These are phyloP conservation scores for Synergus itoensis DNA, from an alignment of 2,888 invertebrate species.

Conservation along the genomic window DNA sequence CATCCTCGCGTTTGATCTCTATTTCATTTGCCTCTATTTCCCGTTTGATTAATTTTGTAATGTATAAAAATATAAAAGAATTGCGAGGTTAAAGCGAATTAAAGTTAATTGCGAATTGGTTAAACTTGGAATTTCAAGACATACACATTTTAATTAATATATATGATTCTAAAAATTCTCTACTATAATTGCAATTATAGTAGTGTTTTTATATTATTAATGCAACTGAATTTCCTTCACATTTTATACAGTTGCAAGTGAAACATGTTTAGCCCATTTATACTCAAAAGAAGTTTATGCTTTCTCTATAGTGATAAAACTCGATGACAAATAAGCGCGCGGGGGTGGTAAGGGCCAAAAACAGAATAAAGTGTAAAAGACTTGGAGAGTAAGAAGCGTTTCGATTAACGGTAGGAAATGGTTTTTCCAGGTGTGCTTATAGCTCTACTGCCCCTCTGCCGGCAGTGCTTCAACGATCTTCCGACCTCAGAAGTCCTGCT, in stretches of 20 bases:
- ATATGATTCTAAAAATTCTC: too few species aligned
- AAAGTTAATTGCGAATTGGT: too few species aligned
- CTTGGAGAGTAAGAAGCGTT: conserved; percentile 63
- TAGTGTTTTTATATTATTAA: too few species aligned
- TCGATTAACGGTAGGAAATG: conserved; percentile 75
- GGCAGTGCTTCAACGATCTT: conserved; percentile 62
- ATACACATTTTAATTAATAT: too few species aligned
- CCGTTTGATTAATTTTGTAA: background rate
- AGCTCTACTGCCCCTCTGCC: conserved; percentile 63
- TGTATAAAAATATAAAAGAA: background rate
- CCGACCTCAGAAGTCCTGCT: conserved; percentile 54
- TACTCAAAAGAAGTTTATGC: conserved; percentile 2
- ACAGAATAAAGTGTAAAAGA: conserved; percentile 46
- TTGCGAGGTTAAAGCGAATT: background rate
- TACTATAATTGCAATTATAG: too few species aligned
- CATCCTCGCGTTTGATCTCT: background rate
- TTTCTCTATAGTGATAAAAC: conserved; percentile 29
- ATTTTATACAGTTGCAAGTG: background rate
- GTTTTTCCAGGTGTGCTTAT: conserved; percentile 72
- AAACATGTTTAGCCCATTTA: background rate
- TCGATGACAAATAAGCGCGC: background rate
- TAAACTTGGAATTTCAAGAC: too few species aligned
- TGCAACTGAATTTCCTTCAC: too few species aligned
- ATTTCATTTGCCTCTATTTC: background rate
- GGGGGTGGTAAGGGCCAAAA: conserved; percentile 46